Evolutionary conservation across 1,140 invertebrate genomes (phyloP).

Genomic region (Holcopasites calliopsidis): DNA sequence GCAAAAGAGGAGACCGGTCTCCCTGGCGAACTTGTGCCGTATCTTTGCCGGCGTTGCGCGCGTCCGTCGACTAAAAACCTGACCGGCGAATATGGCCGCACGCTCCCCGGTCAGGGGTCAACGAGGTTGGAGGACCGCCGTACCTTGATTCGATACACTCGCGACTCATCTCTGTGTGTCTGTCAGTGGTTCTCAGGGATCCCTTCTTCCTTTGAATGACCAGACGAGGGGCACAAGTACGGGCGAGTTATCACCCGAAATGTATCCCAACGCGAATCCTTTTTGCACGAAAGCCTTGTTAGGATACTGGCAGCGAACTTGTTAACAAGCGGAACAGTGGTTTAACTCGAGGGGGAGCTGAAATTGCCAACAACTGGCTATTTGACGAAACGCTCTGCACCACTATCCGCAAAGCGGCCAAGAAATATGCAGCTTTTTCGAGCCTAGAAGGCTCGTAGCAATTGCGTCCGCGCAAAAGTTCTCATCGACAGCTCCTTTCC

Average conservation of each 20-base stretch:
- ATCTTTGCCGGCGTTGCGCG: conserved; percentile 52
- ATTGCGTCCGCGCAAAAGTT: conserved; percentile 42
- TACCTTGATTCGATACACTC: conserved; percentile 51
- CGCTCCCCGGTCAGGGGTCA: conserved; percentile 64
- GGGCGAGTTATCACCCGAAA: not conserved
- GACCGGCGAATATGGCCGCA: conserved; percentile 46
- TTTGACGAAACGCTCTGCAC: conserved; percentile 37
- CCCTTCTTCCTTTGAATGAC: not conserved
- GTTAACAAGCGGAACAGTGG: conserved; percentile 12
- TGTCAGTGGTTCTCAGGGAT: conserved; percentile 49
- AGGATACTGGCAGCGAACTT: not conserved
- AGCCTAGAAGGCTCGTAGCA: conserved; percentile 47
- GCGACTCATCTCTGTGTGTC: not conserved
- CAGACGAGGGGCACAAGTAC: no score
- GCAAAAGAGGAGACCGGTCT: conserved; percentile 63
- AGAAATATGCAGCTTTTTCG: conserved; percentile 56
- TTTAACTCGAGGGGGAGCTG: conserved; percentile 2
- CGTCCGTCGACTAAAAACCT: conserved; percentile 60
- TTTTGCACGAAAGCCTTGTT: not conserved
- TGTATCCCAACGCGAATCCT: not conserved
- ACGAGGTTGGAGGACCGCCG: conserved; percentile 60
- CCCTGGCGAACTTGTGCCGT: conserved; percentile 47
- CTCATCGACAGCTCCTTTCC: conserved; percentile 32
- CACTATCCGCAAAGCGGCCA: conserved; percentile 23
- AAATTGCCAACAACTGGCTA: conserved; percentile 48